A percentile compares a stretch with the other conserved stretches of the same genome.
These are phyloP conservation scores for Sebastolobus alascanus DNA, from an alignment of 2,797 vertebrate species.

Conservation along the genomic window DNA sequence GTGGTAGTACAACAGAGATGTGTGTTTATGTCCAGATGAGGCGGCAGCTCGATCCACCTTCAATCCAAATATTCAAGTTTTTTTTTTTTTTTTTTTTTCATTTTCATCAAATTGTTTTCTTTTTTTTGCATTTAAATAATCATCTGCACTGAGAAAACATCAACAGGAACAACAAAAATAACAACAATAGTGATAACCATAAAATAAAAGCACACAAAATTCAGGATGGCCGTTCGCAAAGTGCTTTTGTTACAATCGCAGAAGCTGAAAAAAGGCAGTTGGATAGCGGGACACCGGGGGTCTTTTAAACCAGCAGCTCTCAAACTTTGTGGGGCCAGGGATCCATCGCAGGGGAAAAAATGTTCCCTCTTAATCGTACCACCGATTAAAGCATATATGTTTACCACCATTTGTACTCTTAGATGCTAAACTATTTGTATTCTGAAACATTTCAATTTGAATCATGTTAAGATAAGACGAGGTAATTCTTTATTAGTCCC, in stretches of 20 bases:
- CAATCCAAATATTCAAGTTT: conserved; percentile 86
- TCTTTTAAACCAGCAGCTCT: conserved; percentile 26
- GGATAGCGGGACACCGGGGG: conserved; percentile 63
- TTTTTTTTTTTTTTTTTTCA: conserved; percentile 72
- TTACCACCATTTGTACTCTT: too few relatives aligned
- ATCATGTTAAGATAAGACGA: too few relatives aligned
- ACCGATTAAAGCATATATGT: too few relatives aligned
- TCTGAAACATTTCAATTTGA: too few relatives aligned
- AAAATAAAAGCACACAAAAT: conserved; percentile 81
- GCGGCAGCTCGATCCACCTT: conserved; percentile 76
- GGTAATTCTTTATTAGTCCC: too few relatives aligned
- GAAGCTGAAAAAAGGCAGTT: conserved; percentile 82
- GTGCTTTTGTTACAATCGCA: conserved; percentile 89
- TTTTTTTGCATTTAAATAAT: conserved; percentile 86
- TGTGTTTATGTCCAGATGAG: conserved; percentile 68
- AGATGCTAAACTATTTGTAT: too few relatives aligned
- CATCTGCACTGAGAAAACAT: conserved; percentile 72
- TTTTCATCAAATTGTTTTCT: conserved; percentile 72
- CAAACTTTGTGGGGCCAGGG: too few relatives aligned
- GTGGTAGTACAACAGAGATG: conserved; percentile 63
- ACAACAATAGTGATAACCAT: conserved; percentile 74
- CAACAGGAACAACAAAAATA: conserved; percentile 76
- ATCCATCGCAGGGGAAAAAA: too few relatives aligned
- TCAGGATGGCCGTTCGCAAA: conserved; percentile 87
- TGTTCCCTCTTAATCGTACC: too few relatives aligned